phyloP scores from a whole-genome alignment of 2,113 vertebrate species.

The Hipposideros armiger region DNA sequence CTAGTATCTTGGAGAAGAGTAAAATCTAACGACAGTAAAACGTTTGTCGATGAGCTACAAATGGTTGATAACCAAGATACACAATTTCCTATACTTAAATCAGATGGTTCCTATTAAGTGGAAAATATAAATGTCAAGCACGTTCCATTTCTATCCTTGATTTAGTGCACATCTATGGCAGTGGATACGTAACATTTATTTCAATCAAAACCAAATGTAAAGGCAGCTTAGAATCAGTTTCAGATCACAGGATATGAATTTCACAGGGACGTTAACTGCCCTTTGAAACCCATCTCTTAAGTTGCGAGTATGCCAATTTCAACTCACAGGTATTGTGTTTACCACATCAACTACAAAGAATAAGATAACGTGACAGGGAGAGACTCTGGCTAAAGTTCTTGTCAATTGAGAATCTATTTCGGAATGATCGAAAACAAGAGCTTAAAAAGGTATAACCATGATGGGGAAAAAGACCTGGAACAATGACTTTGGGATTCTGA shows the following conservation, averaged over 20 bases:
- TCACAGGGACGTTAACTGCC: background rate
- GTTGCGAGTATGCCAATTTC: background rate
- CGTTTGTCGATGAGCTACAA: background rate
- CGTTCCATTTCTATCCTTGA: background rate
- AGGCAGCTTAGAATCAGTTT: background rate
- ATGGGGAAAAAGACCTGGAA: background rate
- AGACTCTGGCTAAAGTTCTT: background rate
- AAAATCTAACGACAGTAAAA: background rate
- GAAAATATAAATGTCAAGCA: background rate
- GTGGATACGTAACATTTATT: background rate
- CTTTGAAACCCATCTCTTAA: background rate
- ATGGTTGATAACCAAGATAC: background rate
- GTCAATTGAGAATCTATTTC: background rate
- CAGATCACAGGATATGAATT: background rate
- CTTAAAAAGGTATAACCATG: background rate
- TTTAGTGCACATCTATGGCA: background rate
- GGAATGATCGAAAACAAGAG: conserved; percentile 31
- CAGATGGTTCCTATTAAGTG: background rate
- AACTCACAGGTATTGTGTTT: background rate
- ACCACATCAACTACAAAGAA: background rate
- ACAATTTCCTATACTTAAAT: background rate
- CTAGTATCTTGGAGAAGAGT: background rate
- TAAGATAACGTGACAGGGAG: background rate
- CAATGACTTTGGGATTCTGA: background rate
- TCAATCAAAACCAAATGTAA: background rate